A percentile compares a stretch with the other conserved stretches of the same genome.
Conservation (phyloP, 2,113 vertebrate genomes). For the Callorhinus ursinus region DNA sequence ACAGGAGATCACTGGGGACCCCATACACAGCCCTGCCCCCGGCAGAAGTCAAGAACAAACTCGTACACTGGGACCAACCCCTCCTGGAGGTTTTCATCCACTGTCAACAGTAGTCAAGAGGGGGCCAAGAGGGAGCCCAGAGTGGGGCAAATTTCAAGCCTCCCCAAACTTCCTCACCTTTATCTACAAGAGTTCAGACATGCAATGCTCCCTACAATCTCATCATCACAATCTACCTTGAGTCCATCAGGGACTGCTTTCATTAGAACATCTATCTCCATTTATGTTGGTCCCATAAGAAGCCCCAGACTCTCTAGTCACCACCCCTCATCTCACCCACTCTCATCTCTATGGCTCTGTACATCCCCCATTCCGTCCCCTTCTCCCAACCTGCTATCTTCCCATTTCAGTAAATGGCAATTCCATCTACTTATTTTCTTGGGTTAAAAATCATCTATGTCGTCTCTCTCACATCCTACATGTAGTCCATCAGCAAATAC, state of each 20-base stretch:
- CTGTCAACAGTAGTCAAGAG: neutral
- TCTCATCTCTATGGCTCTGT: neutral
- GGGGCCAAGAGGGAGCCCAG: neutral
- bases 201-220: neutral
- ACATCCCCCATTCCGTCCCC: neutral
- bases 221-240: neutral
- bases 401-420: neutral
- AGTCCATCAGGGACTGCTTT: neutral
- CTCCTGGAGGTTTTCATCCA: neutral
- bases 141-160: neutral
- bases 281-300: neutral
- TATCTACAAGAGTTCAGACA: neutral
- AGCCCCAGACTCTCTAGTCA: neutral
- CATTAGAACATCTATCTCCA: neutral
- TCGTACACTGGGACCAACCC: neutral
- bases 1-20: neutral
- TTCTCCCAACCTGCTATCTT: neutral
- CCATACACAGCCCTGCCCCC: neutral
- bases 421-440: neutral
- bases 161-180: neutral
- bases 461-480: neutral
- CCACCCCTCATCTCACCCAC: neutral
- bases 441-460: neutral
- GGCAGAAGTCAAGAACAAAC: slow-evolving; percentile 8
- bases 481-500: neutral